Percentiles rank a stretch among this genome's conserved stretches.
Conservation (phyloP, 2,888 invertebrate genomes). For the Nudaria mundana region DNA sequence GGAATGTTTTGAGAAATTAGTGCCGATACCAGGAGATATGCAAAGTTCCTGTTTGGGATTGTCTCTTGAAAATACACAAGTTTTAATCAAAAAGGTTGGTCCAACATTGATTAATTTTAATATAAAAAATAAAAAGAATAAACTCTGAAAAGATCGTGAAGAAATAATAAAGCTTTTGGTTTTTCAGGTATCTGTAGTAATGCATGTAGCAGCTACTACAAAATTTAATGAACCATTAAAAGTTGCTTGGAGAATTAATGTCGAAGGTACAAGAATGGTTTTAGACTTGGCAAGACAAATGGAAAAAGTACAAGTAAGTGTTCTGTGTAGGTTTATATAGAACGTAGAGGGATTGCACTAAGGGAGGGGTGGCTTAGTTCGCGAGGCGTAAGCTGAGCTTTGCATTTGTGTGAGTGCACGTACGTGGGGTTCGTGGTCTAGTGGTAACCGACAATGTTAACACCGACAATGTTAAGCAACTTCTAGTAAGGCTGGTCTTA, state of each 20-base stretch:
- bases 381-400: too few species aligned
- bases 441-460: too few species aligned
- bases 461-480: too few species aligned
- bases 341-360: too few species aligned
- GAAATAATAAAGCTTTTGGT: too few species aligned
- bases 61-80: conserved; percentile 77
- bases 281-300: conserved; percentile 42
- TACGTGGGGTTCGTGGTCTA: too few species aligned
- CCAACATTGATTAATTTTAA: too few species aligned
- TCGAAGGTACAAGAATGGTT: conserved; percentile 45
- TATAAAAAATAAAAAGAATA: too few species aligned
- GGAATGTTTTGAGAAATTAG: conserved; percentile 83
- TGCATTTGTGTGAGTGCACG: too few species aligned
- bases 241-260: conserved; percentile 39
- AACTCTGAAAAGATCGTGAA: too few species aligned
- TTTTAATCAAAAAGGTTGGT: conserved; percentile 36
- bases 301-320: conserved; percentile 43
- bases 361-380: too few species aligned
- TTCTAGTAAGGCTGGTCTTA: too few species aligned
- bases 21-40: conserved; percentile 88
- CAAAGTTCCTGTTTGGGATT: conserved; percentile 87
- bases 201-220: conserved; percentile 52
- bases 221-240: conserved; percentile 45
- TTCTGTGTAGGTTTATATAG: background rate
- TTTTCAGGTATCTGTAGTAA: conserved; percentile 65